Evolutionary conservation across 2,888 invertebrate species (phyloP), one percentile per base, ranked within the genome.

Genomic region (Cheilosia scutellata): DNA sequence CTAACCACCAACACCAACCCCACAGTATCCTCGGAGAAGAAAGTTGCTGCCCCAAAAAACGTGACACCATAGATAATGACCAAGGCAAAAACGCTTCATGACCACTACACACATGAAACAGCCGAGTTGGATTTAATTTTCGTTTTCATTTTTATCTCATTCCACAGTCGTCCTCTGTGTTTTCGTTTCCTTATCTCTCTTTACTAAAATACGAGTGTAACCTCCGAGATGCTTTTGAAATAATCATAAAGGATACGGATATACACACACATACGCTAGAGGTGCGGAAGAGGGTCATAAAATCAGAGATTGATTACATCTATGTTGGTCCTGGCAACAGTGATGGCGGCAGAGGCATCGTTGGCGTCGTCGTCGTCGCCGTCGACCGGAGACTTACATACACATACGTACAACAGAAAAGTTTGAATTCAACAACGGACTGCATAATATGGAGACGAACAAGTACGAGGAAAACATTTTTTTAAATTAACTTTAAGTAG

Each of bases 11-110:
- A 47, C 42, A 51, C 27, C 37, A 58, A 75, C 68, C 57, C 47
- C 55, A 44, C 20, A 20, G 20, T 20, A 0, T 20, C 20, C 20
- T 1, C 33, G 31, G 77, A 40, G 44, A 62, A 51, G 78, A 51
- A 79, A 83, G 63, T 66, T 74, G 57, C 70, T 74, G 62, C 65
- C 74, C 84, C 63, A 75, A 65, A 80, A 53, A 47, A 55, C 11
- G 44, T 60, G 51, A 70, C 71, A 72, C 49, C 71, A 29, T 29
- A 40, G 65, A 77, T 72, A 60, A 25, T 78, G 83, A 83, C 78
- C 72, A 76, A 63, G 47, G 40, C 37, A 49, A 62, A 47, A 66
- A 57, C 47, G 40, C 47, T 60, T 49, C 33, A 44, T 33, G 49
- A 62, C 20, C 47, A 65, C 4, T 5, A 16, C 47, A 44, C 16